Percentiles rank a stretch among this genome's conserved stretches.
phyloP scores from a whole-genome alignment of 1,140 invertebrate genomes.

The Augochlora pura region DNA sequence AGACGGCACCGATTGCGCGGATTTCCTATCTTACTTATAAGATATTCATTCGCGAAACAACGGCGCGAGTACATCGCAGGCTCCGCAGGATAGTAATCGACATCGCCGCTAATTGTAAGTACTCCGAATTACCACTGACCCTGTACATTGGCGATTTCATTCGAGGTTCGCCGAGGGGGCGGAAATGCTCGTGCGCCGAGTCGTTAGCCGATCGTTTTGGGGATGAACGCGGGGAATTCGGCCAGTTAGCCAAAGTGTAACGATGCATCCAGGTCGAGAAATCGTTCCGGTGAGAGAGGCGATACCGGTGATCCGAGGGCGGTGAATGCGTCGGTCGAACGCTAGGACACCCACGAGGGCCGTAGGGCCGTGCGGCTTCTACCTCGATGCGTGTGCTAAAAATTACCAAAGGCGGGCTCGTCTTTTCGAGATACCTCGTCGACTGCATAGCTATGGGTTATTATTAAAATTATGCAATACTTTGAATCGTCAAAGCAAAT shows the following conservation, averaged over 20 bases:
- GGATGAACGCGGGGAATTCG: constrained; percentile 65
- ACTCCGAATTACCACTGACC: constrained; percentile 55
- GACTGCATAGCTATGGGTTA: too few relatives aligned
- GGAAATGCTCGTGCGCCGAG: constrained; percentile 61
- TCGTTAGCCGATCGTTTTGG: constrained; percentile 72
- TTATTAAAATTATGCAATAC: too few relatives aligned
- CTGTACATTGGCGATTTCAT: constrained; percentile 58
- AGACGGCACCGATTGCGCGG: too few relatives aligned
- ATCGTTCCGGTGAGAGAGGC: constrained; percentile 62
- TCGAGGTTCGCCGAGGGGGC: constrained; percentile 55
- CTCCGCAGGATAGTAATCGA: constrained; percentile 48
- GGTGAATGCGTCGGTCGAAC: constrained; percentile 52
- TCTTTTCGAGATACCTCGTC: neutral
- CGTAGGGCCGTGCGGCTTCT: constrained; percentile 54
- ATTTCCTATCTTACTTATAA: too few relatives aligned
- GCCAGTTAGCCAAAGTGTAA: constrained; percentile 72
- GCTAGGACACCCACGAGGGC: constrained; percentile 70
- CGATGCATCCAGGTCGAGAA: constrained; percentile 69
- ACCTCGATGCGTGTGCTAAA: constrained; percentile 40
- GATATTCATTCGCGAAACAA: constrained; percentile 13
- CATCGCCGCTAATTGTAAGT: constrained; percentile 51
- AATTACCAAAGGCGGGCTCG: constrained; percentile 40
- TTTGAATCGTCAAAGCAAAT: too few relatives aligned
- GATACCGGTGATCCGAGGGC: constrained; percentile 58
- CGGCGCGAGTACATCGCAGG: constrained; percentile 28